These are phyloP conservation scores for Desmophyllum pertusum DNA, from an alignment of 92 coral and sea anemone genomes.

Conservation along the genomic window DNA sequence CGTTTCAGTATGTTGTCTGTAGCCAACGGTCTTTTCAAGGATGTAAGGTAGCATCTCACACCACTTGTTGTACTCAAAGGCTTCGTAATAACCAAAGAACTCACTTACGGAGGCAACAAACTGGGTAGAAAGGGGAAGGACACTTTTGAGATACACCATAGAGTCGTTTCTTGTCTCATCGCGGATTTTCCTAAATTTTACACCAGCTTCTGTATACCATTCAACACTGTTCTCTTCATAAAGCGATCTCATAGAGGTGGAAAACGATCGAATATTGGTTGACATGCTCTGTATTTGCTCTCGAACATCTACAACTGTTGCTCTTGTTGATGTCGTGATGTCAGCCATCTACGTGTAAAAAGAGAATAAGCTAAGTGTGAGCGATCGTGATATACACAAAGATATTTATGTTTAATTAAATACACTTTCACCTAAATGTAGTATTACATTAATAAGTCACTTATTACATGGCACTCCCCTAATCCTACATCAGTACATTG, in stretches of 20 bases:
- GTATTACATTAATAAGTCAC: too few relatives aligned
- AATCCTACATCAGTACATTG: too few relatives aligned
- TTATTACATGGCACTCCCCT: too few relatives aligned
- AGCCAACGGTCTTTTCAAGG: neutral
- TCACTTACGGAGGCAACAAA: neutral
- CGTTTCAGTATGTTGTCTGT: neutral
- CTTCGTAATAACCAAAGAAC: neutral
- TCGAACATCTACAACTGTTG: neutral
- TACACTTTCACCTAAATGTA: too few relatives aligned
- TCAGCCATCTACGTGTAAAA: neutral
- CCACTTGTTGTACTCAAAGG: neutral
- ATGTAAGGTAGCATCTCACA: neutral
- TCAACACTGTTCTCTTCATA: constrained; percentile 11
- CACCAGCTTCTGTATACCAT: neutral
- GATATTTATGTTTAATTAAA: too few relatives aligned
- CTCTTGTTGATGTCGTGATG: neutral
- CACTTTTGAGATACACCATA: neutral
- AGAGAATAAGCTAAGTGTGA: too few relatives aligned
- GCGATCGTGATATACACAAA: too few relatives aligned
- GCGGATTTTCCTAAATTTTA: neutral
- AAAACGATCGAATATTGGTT: constrained; percentile 31
- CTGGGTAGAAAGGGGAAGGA: neutral
- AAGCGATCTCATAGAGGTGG: constrained; percentile 47
- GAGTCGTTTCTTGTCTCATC: neutral
- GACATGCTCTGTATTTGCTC: constrained; percentile 37